phyloP scores from a whole-genome alignment of 2,797 vertebrate species.

The Cetoscarus ocellatus region DNA sequence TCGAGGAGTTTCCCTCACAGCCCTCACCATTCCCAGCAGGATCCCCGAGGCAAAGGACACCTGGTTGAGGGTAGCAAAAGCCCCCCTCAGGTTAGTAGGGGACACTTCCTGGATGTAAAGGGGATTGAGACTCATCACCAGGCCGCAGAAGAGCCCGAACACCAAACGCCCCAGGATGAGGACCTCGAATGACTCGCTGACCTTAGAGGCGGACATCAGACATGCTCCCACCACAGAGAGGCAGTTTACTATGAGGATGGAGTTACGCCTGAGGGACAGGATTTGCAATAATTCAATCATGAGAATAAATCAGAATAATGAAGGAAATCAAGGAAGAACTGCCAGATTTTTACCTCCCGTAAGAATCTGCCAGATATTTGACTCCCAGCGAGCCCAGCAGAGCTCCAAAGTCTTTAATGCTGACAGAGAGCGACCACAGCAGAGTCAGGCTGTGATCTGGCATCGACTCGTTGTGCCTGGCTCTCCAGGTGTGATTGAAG shows the following conservation, averaged over 20 bases:
- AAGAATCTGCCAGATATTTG: constrained; percentile 82
- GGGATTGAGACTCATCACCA: constrained; percentile 86
- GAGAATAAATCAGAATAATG: not conserved
- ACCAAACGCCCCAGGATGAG: constrained; percentile 84
- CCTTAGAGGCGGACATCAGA: constrained; percentile 83
- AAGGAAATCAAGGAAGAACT: not conserved
- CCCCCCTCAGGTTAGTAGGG: constrained; percentile 82
- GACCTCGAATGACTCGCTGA: constrained; percentile 79
- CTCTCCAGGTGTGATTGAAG: constrained; percentile 85
- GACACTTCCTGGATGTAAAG: constrained; percentile 88
- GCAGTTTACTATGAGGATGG: constrained; percentile 84
- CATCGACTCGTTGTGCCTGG: constrained; percentile 82
- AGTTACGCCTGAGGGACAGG: constrained; percentile 75
- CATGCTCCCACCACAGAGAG: constrained; percentile 80
- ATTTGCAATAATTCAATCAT: not conserved
- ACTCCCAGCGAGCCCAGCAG: constrained; percentile 84
- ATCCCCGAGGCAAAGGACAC: constrained; percentile 83
- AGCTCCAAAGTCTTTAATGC: constrained; percentile 87
- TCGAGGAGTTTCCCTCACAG: not conserved
- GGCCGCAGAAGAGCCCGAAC: constrained; percentile 86
- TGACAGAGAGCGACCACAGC: constrained; percentile 87
- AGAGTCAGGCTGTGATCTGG: constrained; percentile 83
- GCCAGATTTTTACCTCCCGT: constrained; percentile 73
- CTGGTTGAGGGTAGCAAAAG: constrained; percentile 86
- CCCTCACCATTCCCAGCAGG: constrained; percentile 85